These are phyloP conservation scores for Rutilus rutilus DNA, from an alignment of 2,113 vertebrate genomes.

Conservation along the genomic window DNA sequence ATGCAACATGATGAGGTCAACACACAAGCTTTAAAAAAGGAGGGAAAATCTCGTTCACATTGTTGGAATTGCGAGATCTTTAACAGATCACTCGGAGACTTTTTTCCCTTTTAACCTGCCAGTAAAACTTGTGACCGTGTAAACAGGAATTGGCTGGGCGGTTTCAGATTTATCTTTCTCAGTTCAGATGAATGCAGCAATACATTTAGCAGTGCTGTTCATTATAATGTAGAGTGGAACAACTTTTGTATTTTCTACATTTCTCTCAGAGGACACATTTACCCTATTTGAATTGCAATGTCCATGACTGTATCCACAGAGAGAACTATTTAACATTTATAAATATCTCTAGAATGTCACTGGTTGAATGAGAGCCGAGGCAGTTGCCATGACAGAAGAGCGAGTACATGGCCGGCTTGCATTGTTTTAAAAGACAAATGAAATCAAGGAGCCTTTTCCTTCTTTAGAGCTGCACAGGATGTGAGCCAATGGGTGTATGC, in stretches of 20 bases:
- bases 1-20: neutral
- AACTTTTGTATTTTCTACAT: neutral
- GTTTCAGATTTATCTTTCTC: neutral
- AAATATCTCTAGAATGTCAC: constrained; percentile 42
- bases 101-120: neutral
- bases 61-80: neutral
- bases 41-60: neutral
- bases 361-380: neutral
- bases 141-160: neutral
- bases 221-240: neutral
- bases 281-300: constrained; percentile 6
- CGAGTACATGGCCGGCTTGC: constrained; percentile 26
- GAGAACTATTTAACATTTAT: constrained; percentile 21
- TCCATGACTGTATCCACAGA: constrained; percentile 14
- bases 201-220: neutral
- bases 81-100: neutral
- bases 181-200: neutral
- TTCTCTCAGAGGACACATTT: constrained; percentile 17
- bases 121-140: neutral
- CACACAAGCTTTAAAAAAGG: neutral
- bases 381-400: constrained; percentile 21
- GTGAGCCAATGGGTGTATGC: constrained; percentile 19
- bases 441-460: constrained; percentile 49
- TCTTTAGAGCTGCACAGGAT: constrained; percentile 46
- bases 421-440: constrained; percentile 43